Conservation (phyloP, 2,888 invertebrate genomes). For the Tenthredo distinguenda region DNA sequence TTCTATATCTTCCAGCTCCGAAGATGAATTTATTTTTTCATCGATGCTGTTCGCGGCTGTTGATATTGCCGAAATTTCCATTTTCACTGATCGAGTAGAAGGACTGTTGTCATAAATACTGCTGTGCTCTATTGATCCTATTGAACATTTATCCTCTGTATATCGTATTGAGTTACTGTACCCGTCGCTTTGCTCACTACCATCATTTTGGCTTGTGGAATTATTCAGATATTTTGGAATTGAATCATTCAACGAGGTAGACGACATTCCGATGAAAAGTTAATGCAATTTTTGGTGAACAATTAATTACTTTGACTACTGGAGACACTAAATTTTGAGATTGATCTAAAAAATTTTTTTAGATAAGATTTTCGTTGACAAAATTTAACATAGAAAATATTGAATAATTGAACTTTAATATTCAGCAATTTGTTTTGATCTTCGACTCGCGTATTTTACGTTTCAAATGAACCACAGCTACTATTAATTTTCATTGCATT, state of each 20-base stretch:
- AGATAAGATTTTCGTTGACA: not conserved
- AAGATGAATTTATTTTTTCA: not conserved
- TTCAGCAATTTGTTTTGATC: constrained; percentile 21
- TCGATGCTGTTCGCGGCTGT: not conserved
- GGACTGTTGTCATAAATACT: not conserved
- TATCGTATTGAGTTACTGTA: not conserved
- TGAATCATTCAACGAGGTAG: not conserved
- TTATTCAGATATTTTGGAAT: not conserved
- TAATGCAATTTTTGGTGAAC: not conserved
- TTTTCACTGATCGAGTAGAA: not conserved
- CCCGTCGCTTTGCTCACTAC: not conserved
- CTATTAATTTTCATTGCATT: constrained; percentile 17
- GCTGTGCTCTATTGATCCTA: not conserved
- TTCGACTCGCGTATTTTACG: not conserved
- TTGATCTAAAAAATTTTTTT: not conserved
- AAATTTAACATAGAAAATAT: not conserved
- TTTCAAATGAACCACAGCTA: constrained; percentile 24
- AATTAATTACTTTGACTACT: not conserved
- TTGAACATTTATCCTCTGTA: not conserved
- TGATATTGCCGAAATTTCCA: not conserved
- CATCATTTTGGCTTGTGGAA: not conserved
- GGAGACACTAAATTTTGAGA: not conserved
- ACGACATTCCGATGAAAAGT: not conserved
- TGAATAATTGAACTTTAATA: constrained; percentile 1
- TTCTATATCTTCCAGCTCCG: not conserved